Conservation (phyloP, 2,888 invertebrate species). For the Steinernema scapterisci region DNA sequence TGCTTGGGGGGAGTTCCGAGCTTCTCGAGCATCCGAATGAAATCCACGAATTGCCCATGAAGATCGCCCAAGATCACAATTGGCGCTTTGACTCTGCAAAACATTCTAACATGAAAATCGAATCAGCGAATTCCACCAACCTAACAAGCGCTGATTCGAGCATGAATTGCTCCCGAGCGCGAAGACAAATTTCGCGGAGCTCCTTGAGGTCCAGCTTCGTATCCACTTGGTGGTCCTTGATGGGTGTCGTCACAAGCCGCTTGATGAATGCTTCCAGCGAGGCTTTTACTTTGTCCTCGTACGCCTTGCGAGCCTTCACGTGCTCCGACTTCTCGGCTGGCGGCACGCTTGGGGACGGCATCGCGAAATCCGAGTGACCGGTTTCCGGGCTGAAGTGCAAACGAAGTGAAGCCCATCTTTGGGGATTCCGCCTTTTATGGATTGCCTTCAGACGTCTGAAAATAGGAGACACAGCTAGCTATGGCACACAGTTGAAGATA, state of each 20-base stretch:
- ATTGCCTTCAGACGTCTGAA: no score
- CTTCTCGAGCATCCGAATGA: constrained; percentile 32
- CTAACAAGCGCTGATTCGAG: constrained; percentile 39
- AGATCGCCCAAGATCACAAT: neutral
- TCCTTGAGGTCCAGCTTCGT: constrained; percentile 38
- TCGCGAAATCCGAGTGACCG: neutral
- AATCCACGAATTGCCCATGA: neutral
- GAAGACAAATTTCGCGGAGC: constrained; percentile 43
- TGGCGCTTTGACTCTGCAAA: neutral
- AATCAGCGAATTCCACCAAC: constrained; percentile 77
- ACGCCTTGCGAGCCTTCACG: neutral
- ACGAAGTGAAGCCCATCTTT: no score
- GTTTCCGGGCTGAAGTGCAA: neutral
- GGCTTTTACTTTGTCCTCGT: constrained; percentile 24
- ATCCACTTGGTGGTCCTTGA: constrained; percentile 31
- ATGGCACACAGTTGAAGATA: no score
- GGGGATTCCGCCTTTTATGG: no score
- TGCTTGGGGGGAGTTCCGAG: constrained; percentile 37
- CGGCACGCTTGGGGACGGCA: constrained; percentile 9
- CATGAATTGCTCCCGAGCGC: constrained; percentile 46
- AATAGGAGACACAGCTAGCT: no score
- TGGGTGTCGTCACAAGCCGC: constrained; percentile 30
- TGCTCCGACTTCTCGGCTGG: constrained; percentile 5
- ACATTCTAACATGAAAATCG: neutral
- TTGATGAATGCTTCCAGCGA: constrained; percentile 36